Evolutionary conservation across 1,140 invertebrate species (phyloP).

Genomic region (Nasonia giraulti): DNA sequence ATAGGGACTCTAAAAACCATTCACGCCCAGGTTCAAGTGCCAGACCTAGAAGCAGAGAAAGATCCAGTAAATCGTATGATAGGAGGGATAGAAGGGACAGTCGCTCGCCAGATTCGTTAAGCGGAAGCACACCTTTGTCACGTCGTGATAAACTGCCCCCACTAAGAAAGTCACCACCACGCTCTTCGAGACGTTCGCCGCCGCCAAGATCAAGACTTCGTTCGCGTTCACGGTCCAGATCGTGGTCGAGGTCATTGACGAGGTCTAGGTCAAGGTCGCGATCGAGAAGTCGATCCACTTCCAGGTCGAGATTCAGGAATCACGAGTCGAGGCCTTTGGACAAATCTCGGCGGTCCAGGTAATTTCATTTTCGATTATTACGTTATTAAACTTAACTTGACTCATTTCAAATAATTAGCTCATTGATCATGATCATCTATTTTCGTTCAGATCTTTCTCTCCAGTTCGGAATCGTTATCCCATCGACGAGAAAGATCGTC

Average conservation of each 20-base stretch:
- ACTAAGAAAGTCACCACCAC: slow-evolving; percentile 52
- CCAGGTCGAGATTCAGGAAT: slow-evolving; percentile 57
- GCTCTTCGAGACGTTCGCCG: slow-evolving; percentile 50
- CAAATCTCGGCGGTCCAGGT: slow-evolving; percentile 61
- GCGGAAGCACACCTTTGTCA: neutral
- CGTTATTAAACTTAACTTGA: neutral
- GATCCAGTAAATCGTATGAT: neutral
- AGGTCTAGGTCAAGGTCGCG: slow-evolving; percentile 56
- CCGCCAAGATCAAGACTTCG: slow-evolving; percentile 51
- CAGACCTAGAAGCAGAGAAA: slow-evolving; percentile 53
- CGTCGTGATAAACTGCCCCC: slow-evolving; percentile 55
- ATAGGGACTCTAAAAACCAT: slow-evolving; percentile 62
- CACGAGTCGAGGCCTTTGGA: slow-evolving; percentile 54
- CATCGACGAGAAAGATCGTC: slow-evolving; percentile 52
- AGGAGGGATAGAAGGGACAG: slow-evolving; percentile 44
- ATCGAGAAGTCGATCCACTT: slow-evolving; percentile 57
- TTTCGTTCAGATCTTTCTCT: slow-evolving; percentile 64
- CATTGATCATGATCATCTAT: neutral
- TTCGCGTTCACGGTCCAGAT: slow-evolving; percentile 56
- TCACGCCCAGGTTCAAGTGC: slow-evolving; percentile 42
- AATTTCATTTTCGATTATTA: neutral
- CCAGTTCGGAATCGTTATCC: slow-evolving; percentile 55
- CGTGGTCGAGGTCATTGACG: slow-evolving; percentile 57
- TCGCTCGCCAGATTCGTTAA: slow-evolving; percentile 32
- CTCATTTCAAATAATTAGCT: neutral